Conservation (phyloP, 2,888 invertebrate species). For the Lordiphosa fenestrarum region DNA sequence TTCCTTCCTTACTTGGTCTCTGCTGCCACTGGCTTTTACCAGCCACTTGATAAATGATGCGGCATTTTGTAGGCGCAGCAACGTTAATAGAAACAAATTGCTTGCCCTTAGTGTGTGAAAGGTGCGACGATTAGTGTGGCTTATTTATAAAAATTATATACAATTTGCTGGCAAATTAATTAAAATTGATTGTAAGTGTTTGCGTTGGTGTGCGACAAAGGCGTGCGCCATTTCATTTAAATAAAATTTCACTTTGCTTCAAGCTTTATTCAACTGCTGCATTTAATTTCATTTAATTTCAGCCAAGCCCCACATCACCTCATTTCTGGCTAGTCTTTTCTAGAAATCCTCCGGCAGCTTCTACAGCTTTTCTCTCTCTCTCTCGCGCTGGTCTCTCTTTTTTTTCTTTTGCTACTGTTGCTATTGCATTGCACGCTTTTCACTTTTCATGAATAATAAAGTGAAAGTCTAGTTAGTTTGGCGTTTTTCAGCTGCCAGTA, state of each 20-base stretch:
- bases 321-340: conserved; percentile 61
- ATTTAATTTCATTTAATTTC: conserved; percentile 70
- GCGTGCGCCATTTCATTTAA: conserved; percentile 47
- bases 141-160: conserved; percentile 67
- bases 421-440: conserved; percentile 54
- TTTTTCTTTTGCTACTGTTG: conserved; percentile 23
- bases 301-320: conserved; percentile 52
- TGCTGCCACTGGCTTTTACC: conserved; percentile 36
- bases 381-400: conserved; percentile 17
- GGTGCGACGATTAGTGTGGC: conserved; percentile 59
- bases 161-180: conserved; percentile 52
- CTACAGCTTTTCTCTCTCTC: conserved; percentile 9
- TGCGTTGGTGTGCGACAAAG: conserved; percentile 7
- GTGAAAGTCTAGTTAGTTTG: conserved; percentile 70
- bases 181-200: conserved; percentile 60
- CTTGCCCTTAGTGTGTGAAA: conserved; percentile 39
- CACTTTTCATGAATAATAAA: conserved; percentile 72
- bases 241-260: conserved; percentile 22
- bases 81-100: conserved; percentile 73
- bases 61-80: conserved; percentile 70
- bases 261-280: conserved; percentile 39
- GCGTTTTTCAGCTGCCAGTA: conserved; percentile 49
- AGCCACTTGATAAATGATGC: conserved; percentile 63
- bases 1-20: conserved; percentile 7
- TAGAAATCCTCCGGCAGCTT: conserved; percentile 46